Conservation (phyloP, 2,797 vertebrate species). For the Rhabdophis nuchalis region DNA sequence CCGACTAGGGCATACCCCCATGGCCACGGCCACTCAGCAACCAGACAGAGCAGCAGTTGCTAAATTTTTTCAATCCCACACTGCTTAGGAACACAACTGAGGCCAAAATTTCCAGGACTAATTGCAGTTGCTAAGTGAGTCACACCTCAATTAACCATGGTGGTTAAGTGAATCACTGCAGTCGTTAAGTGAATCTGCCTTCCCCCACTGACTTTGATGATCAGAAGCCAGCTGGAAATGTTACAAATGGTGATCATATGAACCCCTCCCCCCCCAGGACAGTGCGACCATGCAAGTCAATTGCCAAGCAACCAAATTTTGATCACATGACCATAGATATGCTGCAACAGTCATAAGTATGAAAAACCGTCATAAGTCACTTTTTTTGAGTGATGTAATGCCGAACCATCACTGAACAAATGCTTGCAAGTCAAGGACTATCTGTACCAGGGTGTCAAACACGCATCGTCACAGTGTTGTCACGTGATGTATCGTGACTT, state of each 20-base stretch:
- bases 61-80: too few relatives aligned
- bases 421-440: neutral
- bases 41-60: too few relatives aligned
- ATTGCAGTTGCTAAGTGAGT: neutral
- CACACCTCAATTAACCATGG: neutral
- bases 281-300: neutral
- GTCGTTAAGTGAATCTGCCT: neutral
- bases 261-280: fast-evolving
- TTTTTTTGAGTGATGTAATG: neutral
- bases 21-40: too few relatives aligned
- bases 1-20: too few relatives aligned
- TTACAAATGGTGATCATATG: neutral
- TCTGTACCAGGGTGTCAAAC: too few relatives aligned
- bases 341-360: neutral
- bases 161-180: neutral
- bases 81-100: too few relatives aligned
- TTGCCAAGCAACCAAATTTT: neutral
- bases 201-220: neutral
- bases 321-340: neutral
- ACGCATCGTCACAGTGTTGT: fast-evolving
- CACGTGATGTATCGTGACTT: too few relatives aligned
- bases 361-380: neutral
- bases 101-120: neutral
- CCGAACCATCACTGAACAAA: neutral
- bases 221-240: neutral